phyloP scores from a whole-genome alignment of 2,888 invertebrate genomes.

The Tanytarsus gracilentus region DNA sequence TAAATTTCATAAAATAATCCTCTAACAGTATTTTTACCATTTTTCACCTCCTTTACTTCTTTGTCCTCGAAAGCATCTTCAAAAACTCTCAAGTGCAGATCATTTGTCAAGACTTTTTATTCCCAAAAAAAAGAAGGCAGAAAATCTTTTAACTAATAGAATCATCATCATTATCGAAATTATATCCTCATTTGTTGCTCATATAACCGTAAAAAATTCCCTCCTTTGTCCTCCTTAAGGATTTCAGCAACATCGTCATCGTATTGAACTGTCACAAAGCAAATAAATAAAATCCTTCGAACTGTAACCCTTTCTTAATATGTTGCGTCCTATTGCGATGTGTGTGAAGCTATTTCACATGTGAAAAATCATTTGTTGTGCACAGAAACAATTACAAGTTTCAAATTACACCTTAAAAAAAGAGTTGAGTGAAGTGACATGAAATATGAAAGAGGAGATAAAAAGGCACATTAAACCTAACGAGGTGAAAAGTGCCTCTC shows the following conservation, averaged over 20 bases:
- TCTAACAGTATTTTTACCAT: no score
- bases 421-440: no score
- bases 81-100: no score
- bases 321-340: no score
- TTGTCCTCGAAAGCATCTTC: no score
- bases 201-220: conserved; percentile 23
- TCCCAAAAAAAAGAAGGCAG: not conserved
- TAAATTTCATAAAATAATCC: no score
- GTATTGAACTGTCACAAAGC: not conserved
- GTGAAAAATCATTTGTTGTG: not conserved
- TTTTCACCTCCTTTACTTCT: no score
- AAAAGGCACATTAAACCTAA: conserved; percentile 9
- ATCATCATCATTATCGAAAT: no score
- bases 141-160: no score
- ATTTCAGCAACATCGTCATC: not conserved
- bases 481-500: conserved; percentile 26
- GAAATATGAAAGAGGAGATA: not conserved
- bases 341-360: no score
- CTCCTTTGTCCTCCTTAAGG: not conserved
- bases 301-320: not conserved
- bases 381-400: conserved; percentile 12
- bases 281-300: not conserved
- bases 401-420: conserved; percentile 11
- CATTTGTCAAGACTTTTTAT: no score
- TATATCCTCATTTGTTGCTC: conserved; percentile 16